phyloP scores from a whole-genome alignment of 1,140 invertebrate genomes.

The Drosophila kepulauana region DNA sequence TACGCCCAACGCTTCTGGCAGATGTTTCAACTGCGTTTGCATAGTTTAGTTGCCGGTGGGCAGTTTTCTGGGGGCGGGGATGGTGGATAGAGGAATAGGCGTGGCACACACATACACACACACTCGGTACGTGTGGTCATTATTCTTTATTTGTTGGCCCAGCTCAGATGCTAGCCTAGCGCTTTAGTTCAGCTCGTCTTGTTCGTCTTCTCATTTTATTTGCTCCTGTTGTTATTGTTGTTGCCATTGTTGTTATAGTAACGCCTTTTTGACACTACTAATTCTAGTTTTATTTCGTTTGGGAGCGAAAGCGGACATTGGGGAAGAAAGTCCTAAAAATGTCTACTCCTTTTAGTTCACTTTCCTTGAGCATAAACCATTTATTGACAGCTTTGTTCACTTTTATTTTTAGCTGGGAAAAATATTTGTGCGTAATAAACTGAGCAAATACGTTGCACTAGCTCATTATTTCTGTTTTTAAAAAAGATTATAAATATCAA shows the following conservation, averaged over 20 bases:
- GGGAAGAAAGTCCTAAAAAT: slow-evolving; percentile 29
- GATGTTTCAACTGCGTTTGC: slow-evolving; percentile 81
- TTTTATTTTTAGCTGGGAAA: background rate
- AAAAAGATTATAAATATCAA: no score
- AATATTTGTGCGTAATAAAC: no score
- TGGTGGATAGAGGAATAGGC: slow-evolving; percentile 11
- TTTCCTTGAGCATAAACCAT: background rate
- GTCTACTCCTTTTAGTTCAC: slow-evolving; percentile 39
- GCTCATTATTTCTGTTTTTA: no score
- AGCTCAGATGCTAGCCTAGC: slow-evolving; percentile 8
- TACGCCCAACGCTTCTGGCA: slow-evolving; percentile 62
- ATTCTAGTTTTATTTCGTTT: slow-evolving; percentile 78
- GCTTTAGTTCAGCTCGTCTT: background rate
- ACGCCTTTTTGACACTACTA: slow-evolving; percentile 83
- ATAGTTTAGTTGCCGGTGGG: slow-evolving; percentile 67
- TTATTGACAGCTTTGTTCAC: background rate
- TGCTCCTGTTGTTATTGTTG: slow-evolving; percentile 13
- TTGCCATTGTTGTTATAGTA: slow-evolving; percentile 61
- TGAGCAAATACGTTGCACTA: no score
- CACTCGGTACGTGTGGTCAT: slow-evolving; percentile 73
- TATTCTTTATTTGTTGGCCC: slow-evolving; percentile 79
- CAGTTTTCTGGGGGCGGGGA: slow-evolving; percentile 1
- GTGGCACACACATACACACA: slow-evolving; percentile 18
- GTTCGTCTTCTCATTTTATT: slow-evolving; percentile 11
- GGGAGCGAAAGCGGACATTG: slow-evolving; percentile 16